These are phyloP conservation scores for Entomobrya multifasciata DNA, from an alignment of 2,888 invertebrate species.

Conservation along the genomic window DNA sequence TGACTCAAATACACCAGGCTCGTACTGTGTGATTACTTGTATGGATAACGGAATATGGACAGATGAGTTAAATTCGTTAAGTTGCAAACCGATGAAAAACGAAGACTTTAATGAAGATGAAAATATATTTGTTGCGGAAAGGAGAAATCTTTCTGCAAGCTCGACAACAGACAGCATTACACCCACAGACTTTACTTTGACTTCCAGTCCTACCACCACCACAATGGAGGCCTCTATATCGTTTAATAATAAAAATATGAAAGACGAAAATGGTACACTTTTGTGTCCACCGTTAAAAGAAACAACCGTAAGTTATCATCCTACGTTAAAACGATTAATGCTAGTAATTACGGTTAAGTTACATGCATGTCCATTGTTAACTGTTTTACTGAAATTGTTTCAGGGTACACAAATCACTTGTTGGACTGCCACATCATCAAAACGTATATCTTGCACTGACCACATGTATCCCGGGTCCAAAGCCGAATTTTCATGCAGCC, in stretches of 20 bases:
- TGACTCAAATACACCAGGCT: conserved; percentile 55
- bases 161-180: neutral
- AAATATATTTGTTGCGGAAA: conserved; percentile 32
- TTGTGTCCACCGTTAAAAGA: conserved; percentile 42
- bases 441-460: conserved; percentile 41
- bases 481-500: conserved; percentile 69
- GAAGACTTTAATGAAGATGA: conserved; percentile 4
- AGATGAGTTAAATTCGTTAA: conserved; percentile 60
- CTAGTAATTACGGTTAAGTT: no score
- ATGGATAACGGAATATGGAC: conserved; percentile 71
- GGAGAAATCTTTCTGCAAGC: conserved; percentile 39
- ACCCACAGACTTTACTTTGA: neutral
- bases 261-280: conserved; percentile 50
- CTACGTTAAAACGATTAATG: no score
- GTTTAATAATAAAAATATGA: conserved; percentile 4
- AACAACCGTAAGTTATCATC: conserved; percentile 26
- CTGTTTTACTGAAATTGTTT: neutral
- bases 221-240: neutral
- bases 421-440: conserved; percentile 50
- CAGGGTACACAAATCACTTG: conserved; percentile 70
- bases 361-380: neutral
- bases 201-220: neutral
- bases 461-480: conserved; percentile 62
- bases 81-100: conserved; percentile 43
- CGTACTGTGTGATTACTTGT: conserved; percentile 72